A percentile compares a stretch with the other conserved stretches of the same genome.
These are phyloP conservation scores for Porphyrio hochstetteri DNA, from an alignment of 2,113 vertebrate species.

Conservation along the genomic window DNA sequence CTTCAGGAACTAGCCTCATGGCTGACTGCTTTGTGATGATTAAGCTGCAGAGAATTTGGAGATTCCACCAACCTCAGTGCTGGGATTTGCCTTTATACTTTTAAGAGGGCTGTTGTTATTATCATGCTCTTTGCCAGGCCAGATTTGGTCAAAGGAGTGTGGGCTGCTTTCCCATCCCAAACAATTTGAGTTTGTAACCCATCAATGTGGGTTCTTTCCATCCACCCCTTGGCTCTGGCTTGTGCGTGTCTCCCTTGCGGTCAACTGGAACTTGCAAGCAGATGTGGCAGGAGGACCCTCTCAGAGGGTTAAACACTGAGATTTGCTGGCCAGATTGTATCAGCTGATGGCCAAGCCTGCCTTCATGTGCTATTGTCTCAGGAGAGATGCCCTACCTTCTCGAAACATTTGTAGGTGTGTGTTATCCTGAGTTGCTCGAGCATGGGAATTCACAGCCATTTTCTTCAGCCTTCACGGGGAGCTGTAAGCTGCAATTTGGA, in stretches of 20 bases:
- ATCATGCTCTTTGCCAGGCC: neutral
- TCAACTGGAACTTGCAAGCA: neutral
- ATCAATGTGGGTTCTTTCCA: neutral
- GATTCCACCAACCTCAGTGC: neutral
- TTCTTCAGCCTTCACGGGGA: neutral
- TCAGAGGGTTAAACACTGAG: neutral
- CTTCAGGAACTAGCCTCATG: neutral
- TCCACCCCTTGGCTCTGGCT: neutral
- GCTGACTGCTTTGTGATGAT: neutral
- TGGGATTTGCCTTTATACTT: neutral
- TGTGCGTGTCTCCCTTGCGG: fast-evolving
- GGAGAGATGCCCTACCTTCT: neutral
- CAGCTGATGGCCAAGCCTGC: neutral
- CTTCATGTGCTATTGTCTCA: neutral
- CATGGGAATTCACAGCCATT: neutral
- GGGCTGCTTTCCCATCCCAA: neutral
- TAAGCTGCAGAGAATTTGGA: neutral
- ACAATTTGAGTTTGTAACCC: neutral
- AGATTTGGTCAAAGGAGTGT: neutral
- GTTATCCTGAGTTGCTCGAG: neutral
- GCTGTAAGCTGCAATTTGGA: neutral
- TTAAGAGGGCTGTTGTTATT: neutral
- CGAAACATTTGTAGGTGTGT: neutral
- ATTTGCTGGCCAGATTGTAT: neutral
- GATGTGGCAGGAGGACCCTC: neutral